Evolutionary conservation across 2,113 vertebrate genomes (phyloP), one percentile per base, ranked within the genome.

Genomic region (Xerus inauris): DNA sequence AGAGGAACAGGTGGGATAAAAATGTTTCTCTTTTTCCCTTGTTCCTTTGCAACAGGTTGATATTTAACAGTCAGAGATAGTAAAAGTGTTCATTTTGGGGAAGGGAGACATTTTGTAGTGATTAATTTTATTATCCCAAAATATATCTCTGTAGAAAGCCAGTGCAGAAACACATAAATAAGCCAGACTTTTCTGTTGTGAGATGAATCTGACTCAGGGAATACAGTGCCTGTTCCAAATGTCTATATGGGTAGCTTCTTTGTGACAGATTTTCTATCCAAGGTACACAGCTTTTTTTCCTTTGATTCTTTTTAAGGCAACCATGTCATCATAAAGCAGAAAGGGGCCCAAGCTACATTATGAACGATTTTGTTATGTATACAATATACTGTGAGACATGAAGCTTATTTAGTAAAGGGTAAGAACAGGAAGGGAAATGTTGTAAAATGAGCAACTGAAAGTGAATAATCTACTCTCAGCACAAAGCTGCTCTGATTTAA

Each of bases 361-460:
- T 30, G 86, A 95, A 71, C 54, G 19, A 80, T 96, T 96, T 85
- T 92, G 72, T 85, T 73, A 82, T 45, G n/a, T 47, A 96, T n/a
- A 73, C 75, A 82, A 91, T 84, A 49, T 77, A 42, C 62, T 82
- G 45, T 91, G 85, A 91, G 73, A 80, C 20, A 20, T 38, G 65
- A 45, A 49, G 35, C 26, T 45, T 92, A 67, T 47, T 91, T 94
- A 82, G 16, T 40, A 72, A 95, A 91, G 82, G 38, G 32, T 73
- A 67, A 20, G 75, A 59, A 82, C 65, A 90, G 72, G 62, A 81
- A 54, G 91, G 9, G 22, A 89, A 86, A 86, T 81, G 38, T 64
- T 89, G 17, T 38, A 76, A 54, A 65, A 92, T 91, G 12, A 93
- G 90, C 38, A 51, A 45, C n/a, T 79, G 26, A n/a, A 80, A 51